These are phyloP conservation scores for Anoplius nigerrimus DNA, from an alignment of 2,888 invertebrate species.

Conservation along the genomic window DNA sequence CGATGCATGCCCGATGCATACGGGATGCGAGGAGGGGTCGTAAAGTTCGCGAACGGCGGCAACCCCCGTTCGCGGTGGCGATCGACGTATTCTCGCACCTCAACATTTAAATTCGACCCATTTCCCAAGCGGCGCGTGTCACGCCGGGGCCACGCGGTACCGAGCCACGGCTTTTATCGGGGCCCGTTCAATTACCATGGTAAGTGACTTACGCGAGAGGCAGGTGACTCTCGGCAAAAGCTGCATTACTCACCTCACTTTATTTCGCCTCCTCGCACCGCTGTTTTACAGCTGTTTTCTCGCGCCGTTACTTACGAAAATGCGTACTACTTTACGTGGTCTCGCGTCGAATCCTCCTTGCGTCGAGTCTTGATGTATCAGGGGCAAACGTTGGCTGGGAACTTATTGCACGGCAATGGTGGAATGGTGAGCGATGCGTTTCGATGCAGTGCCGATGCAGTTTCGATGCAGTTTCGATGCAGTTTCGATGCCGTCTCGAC, in stretches of 20 bases:
- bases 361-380: no score
- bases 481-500: no score
- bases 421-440: no score
- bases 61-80: background rate
- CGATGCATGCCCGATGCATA: background rate
- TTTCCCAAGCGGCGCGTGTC: no score
- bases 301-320: background rate
- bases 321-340: no score
- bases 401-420: no score
- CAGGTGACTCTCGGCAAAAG: background rate
- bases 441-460: no score
- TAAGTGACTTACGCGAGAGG: conserved; percentile 7
- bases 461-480: no score
- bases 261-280: background rate
- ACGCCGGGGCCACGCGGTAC: conserved; percentile 1
- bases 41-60: conserved; percentile 1
- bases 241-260: conserved; percentile 1
- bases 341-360: no score
- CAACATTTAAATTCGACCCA: conserved; percentile 4
- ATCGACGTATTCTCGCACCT: background rate
- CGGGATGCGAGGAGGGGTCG: background rate
- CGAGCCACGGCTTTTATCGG: background rate
- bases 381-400: no score
- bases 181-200: conserved; percentile 1
- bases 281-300: conserved; percentile 3